These are phyloP conservation scores for Larimichthys crocea DNA, from an alignment of 2,113 vertebrate genomes.

Conservation along the genomic window DNA sequence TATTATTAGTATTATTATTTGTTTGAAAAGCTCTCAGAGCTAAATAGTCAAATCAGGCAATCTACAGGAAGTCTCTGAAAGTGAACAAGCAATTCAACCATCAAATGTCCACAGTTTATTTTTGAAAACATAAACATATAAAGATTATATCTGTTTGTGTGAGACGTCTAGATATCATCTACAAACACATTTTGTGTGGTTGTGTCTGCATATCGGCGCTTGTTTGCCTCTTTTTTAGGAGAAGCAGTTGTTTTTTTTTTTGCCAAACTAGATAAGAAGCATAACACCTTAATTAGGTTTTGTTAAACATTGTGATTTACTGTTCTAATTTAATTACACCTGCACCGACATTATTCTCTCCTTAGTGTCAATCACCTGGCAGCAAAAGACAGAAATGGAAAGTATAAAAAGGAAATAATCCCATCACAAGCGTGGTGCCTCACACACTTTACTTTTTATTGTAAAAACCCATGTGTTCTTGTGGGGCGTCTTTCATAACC, in stretches of 20 bases:
- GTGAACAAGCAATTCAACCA: not conserved
- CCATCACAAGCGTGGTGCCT: not conserved
- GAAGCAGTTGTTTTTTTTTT: not conserved
- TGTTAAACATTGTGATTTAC: not conserved
- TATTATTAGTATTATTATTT: not conserved
- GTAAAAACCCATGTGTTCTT: not conserved
- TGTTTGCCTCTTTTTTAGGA: not conserved
- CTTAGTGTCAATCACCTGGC: conserved; percentile 5
- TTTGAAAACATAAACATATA: not conserved
- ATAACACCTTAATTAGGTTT: not conserved
- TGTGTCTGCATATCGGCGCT: not conserved
- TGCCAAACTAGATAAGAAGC: not conserved
- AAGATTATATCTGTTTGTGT: not conserved
- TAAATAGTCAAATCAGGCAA: not conserved
- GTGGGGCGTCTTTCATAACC: not conserved
- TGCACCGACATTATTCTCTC: not conserved
- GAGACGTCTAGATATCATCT: not conserved
- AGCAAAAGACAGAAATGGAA: not conserved
- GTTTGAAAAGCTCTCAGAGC: not conserved
- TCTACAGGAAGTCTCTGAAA: not conserved
- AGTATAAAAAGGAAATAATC: not conserved
- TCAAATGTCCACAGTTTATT: not conserved
- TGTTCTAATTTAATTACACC: not conserved
- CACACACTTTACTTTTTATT: not conserved
- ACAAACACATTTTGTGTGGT: not conserved